Base-by-base conservation (phyloP, 2,797 vertebrate genomes). In the Falco cherrug region DNA sequence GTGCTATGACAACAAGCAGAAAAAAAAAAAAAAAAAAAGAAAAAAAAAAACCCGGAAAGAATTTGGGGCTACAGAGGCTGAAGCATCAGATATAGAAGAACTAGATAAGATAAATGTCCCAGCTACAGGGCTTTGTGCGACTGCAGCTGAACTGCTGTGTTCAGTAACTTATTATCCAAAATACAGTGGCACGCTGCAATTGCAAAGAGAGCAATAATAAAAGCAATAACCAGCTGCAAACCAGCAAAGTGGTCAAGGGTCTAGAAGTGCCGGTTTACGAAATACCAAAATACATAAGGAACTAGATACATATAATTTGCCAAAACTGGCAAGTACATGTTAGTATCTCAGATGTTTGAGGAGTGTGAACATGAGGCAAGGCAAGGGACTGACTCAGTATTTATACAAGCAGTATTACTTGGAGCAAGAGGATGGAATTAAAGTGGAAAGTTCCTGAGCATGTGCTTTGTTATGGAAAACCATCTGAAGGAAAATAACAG, bases 11-110 rank as follows among this genome's bases (percentile, higher is more conserved):
- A 97, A 97, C 96, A 97, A 91, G 89, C 57, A 2, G 26, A 60
- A 67, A 73, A 45, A 67, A 84, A 94, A 89, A 92, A 89, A 84
- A 69, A 45, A 18, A 19, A 56, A 59, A 68, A n/a, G n/a, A n/a
- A 45, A 63, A 89, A 92, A 89, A 92, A 89, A 75, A 69, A 50
- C 35, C 5, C 50, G 1, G 74, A 92, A 94, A 91, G 95, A 97
- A 94, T 96, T 95, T 95, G 96, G 95, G 96, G 95, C 95, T 96
- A 97, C 92, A 94, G 94, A 97, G 95, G 95, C 92, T 96, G 96
- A 94, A 95, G 89, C 84, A 96, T 97, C 95, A 96, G 95, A 96
- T 91, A 91, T 16, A 93, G 82, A 93, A 92, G 76, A 93, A 53
- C 0, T 1, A 96, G 95, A 96, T 86, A 92, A 95, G 84, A 94